Evolutionary conservation across 2,113 vertebrate genomes (phyloP).

Genomic region (Microcebus jonahi): DNA sequence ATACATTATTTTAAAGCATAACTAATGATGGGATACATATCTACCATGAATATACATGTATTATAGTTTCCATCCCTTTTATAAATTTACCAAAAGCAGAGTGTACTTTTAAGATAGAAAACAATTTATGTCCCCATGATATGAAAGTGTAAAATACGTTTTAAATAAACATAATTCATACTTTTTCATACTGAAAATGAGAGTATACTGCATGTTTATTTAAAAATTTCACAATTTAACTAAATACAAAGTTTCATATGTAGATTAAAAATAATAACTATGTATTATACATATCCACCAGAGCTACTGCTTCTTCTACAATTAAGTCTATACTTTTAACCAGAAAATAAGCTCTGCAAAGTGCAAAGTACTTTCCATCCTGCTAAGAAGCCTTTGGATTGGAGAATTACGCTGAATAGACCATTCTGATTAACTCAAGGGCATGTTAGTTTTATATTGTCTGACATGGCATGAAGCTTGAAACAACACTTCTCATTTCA

Average conservation of each 20-base stretch:
- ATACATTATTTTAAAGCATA: not conserved
- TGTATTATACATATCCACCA: not conserved
- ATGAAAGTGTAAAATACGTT: slow-evolving; percentile 10
- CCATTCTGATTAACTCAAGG: slow-evolving; percentile 85
- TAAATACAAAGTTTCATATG: slow-evolving; percentile 39
- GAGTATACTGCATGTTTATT: not conserved
- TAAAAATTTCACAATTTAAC: not conserved
- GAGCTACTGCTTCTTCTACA: slow-evolving; percentile 58
- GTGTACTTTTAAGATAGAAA: not conserved
- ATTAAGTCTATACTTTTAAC: slow-evolving; percentile 68
- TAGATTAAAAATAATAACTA: slow-evolving; percentile 44
- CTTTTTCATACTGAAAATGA: slow-evolving; percentile 57
- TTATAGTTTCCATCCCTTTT: not conserved
- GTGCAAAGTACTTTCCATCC: slow-evolving; percentile 51
- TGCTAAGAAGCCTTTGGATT: slow-evolving; percentile 72
- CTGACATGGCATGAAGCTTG: slow-evolving; percentile 85
- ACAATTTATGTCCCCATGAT: not conserved
- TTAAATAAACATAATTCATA: not conserved
- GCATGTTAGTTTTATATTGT: slow-evolving; percentile 84
- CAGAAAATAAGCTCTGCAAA: slow-evolving; percentile 63
- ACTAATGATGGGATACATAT: slow-evolving; percentile 7
- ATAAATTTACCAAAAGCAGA: slow-evolving; percentile 13
- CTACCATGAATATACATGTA: not conserved
- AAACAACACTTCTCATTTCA: slow-evolving; percentile 88
- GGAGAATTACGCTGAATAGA: slow-evolving; percentile 82